Conservation (phyloP, 1,140 invertebrate genomes). For the Heterodera schachtii region DNA sequence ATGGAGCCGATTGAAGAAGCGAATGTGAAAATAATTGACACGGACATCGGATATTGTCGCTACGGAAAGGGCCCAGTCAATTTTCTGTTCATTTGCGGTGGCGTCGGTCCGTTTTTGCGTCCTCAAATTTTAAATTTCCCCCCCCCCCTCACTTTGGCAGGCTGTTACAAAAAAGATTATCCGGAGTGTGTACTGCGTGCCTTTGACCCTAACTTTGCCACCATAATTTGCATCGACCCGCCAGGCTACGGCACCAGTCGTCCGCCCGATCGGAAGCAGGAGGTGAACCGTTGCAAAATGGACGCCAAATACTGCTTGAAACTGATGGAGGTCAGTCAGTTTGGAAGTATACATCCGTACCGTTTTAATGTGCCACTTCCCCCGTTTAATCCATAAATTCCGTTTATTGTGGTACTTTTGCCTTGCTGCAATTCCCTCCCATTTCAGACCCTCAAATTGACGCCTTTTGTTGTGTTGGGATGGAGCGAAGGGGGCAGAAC, state of each 20-base stretch:
- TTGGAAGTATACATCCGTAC: neutral
- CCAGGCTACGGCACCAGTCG: slow-evolving; percentile 62
- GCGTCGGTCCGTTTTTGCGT: slow-evolving; percentile 49
- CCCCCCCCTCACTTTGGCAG: slow-evolving; percentile 29
- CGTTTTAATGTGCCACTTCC: too few relatives aligned
- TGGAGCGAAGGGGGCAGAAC: slow-evolving; percentile 64
- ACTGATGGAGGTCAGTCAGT: slow-evolving; percentile 38
- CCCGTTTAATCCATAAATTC: neutral
- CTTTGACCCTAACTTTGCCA: slow-evolving; percentile 56
- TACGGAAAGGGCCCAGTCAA: slow-evolving; percentile 60
- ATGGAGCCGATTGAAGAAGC: slow-evolving; percentile 41
- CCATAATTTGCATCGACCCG: slow-evolving; percentile 62
- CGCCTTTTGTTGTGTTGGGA: slow-evolving; percentile 59
- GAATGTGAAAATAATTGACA: slow-evolving; percentile 34
- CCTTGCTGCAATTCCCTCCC: slow-evolving; percentile 8
- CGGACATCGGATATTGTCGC: slow-evolving; percentile 52
- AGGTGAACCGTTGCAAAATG: slow-evolving; percentile 59
- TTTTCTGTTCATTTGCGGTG: slow-evolving; percentile 62
- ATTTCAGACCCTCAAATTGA: slow-evolving; percentile 49
- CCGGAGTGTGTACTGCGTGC: slow-evolving; percentile 53
- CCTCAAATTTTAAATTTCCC: neutral
- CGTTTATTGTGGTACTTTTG: neutral
- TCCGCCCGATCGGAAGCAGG: slow-evolving; percentile 62
- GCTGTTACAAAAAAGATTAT: slow-evolving; percentile 64
- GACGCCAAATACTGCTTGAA: slow-evolving; percentile 59